Base-by-base conservation (phyloP, 2,797 vertebrate species). In the Pipistrellus pipistrellus region DNA sequence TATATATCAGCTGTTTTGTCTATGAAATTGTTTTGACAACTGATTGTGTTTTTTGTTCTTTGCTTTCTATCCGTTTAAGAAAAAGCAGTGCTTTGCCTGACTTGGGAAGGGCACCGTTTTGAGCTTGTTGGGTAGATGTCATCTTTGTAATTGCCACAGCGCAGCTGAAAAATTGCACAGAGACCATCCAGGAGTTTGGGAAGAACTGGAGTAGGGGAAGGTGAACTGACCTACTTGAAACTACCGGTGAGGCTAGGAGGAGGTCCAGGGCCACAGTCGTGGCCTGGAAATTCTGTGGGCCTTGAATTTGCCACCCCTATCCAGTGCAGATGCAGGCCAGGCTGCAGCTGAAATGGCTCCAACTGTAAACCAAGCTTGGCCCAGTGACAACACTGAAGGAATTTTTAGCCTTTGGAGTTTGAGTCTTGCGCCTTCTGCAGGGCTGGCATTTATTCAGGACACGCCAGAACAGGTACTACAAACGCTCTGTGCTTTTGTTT, bases 11-110 rank as follows among this genome's bases (percentile, higher is more conserved):
- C 85, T 73, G 2, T 66, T 83, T 82, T 30, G 17, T 76, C 14
- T 71, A 0, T 66, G 72, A 69, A 68, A 6, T 69, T 72, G 75
- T 95, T 93, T 86, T 90, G 89, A 87, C 83, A 95, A 76, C 80
- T 69, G 62, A 77, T 92, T 4, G 0, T 18, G 41, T 25, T 27
- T 15, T 83, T 83, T 12, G 53, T 88, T 83, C 13, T 59, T 4
- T 62, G 66, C 57, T 85, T 71, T 46, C 53, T 62, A 44, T 32
- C 57, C 25, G 18, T 48, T 57, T 23, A 8, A 48, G 77, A 55
- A 82, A 85, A 75, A 55, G 57, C 55, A 18, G 4, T 0, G n/a
- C 73, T 71, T 38, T 32, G 55, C n/a, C 86, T 46, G 8, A 35
- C 91, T 78, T 59, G 68, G 85, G 69, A 89, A 73, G 73, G 41